These are phyloP conservation scores for Hirudinaria manillensis DNA, from an alignment of 2,888 invertebrate genomes.

Conservation along the genomic window DNA sequence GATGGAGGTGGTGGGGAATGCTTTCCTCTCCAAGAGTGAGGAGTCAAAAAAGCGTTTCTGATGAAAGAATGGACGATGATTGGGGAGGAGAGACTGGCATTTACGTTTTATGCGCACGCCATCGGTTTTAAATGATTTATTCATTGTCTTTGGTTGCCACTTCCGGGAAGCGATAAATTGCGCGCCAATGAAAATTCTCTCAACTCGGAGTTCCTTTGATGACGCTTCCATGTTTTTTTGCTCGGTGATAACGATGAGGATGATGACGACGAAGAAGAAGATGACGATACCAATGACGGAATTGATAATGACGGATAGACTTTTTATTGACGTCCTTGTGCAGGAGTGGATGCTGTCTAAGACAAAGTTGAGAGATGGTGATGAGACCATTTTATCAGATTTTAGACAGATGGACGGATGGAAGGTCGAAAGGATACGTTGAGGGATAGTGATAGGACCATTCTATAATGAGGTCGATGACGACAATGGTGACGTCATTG, in stretches of 20 bases:
- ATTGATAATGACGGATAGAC: background rate
- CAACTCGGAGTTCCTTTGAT: slow-evolving; percentile 1
- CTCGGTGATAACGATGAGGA: background rate
- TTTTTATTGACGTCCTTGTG: too few species aligned
- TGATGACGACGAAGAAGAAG: slow-evolving; percentile 15
- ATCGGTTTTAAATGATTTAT: background rate
- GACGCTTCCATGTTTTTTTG: background rate
- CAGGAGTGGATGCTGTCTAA: too few species aligned
- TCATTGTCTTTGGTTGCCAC: slow-evolving; percentile 5
- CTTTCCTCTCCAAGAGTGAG: too few species aligned
- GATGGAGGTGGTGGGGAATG: too few species aligned
- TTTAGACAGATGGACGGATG: too few species aligned
- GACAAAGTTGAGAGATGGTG: too few species aligned
- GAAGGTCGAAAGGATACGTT: background rate
- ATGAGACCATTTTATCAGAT: too few species aligned
- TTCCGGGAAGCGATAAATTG: slow-evolving; percentile 12
- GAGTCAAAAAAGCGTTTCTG: too few species aligned
- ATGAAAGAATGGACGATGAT: too few species aligned
- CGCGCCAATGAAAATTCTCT: background rate
- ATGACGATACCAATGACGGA: background rate
- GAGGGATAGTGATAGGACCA: too few species aligned
- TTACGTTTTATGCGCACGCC: too few species aligned
- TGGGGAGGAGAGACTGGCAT: too few species aligned
- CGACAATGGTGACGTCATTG: background rate
- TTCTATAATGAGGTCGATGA: background rate